Evolutionary conservation across 1,140 invertebrate genomes (phyloP).

Genomic region (Theocolax elegans): DNA sequence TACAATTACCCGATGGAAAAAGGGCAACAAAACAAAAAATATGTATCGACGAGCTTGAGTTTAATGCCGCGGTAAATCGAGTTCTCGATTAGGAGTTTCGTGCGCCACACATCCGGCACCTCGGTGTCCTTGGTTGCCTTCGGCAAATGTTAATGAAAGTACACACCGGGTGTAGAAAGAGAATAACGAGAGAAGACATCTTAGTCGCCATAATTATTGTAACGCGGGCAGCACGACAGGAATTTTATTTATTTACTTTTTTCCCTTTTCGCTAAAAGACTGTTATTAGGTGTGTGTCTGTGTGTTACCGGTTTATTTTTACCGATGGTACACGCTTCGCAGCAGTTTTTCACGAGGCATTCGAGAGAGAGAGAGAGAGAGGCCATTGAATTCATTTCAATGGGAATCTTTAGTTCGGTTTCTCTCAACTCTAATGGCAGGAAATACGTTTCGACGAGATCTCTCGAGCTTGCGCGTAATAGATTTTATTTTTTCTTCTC

Average conservation of each 20-base stretch:
- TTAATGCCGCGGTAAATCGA: no score
- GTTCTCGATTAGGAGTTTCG: constrained; percentile 31
- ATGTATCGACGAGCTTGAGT: constrained; percentile 18
- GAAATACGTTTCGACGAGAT: no score
- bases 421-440: no score
- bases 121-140: constrained; percentile 21
- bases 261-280: background rate
- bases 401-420: no score
- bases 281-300: no score
- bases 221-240: background rate
- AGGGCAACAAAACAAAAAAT: background rate
- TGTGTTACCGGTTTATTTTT: no score
- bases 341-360: no score
- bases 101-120: constrained; percentile 27
- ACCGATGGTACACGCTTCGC: no score
- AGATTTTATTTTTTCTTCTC: no score
- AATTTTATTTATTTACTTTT: constrained; percentile 7
- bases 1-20: constrained; percentile 5
- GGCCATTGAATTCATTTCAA: no score
- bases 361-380: no score
- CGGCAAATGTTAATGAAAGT: constrained; percentile 15
- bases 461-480: no score
- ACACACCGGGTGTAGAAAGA: background rate
- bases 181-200: background rate
- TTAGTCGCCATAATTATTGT: constrained; percentile 15